A percentile compares a stretch with the other conserved stretches of the same genome.
These are phyloP conservation scores for Chrysina gloriosa DNA, from an alignment of 2,888 invertebrate species.

Conservation along the genomic window DNA sequence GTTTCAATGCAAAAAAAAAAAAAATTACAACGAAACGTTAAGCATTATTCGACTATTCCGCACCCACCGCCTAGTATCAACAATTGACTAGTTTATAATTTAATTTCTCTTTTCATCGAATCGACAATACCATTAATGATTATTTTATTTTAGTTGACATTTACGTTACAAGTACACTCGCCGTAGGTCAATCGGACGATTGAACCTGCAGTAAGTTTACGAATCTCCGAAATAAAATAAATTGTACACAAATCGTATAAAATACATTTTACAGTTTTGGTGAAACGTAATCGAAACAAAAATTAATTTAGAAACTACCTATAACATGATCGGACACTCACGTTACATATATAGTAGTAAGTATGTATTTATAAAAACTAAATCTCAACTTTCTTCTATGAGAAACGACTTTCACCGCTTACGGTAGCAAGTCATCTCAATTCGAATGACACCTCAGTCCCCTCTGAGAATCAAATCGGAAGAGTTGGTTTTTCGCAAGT, in stretches of 20 bases:
- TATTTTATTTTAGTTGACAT: too few relatives aligned
- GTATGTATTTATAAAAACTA: slow-evolving; percentile 20
- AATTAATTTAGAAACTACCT: background rate
- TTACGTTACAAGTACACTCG: too few relatives aligned
- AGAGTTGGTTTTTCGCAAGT: too few relatives aligned
- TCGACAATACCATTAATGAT: too few relatives aligned
- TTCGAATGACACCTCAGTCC: too few relatives aligned
- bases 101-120: slow-evolving; percentile 19
- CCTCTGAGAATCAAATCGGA: too few relatives aligned
- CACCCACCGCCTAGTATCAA: background rate
- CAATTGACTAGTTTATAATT: slow-evolving; percentile 4
- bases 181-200: too few relatives aligned
- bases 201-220: too few relatives aligned
- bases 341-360: slow-evolving; percentile 1
- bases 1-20: background rate
- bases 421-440: too few relatives aligned
- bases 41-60: background rate
- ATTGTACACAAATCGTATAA: background rate
- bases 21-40: background rate
- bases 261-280: background rate
- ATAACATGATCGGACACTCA: slow-evolving; percentile 17
- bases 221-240: background rate
- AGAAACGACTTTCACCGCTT: background rate
- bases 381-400: slow-evolving; percentile 13
- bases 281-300: background rate